Conservation (phyloP, 2,113 vertebrate species). For the Struthio camelus region DNA sequence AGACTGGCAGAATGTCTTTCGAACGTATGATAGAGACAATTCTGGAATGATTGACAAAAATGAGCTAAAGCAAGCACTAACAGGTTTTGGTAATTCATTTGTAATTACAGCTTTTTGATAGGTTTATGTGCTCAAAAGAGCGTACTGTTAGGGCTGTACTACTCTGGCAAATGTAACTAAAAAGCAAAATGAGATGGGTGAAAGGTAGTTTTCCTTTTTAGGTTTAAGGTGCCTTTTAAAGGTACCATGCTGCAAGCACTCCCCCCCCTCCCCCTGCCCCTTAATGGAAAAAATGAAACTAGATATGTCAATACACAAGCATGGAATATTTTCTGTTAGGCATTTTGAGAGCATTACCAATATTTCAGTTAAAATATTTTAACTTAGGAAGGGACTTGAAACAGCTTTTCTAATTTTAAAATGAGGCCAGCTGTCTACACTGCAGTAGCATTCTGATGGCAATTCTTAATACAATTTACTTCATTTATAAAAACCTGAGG, state of each 20-base stretch:
- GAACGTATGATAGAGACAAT: slow-evolving; percentile 96
- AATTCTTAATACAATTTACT: not conserved
- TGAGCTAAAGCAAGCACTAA: slow-evolving; percentile 95
- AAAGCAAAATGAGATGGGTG: not conserved
- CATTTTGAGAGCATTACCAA: accelerated
- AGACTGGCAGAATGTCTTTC: slow-evolving; percentile 99
- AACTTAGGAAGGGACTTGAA: not conserved
- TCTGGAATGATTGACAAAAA: slow-evolving; percentile 98
- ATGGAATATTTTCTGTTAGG: not conserved
- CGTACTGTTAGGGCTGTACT: not conserved
- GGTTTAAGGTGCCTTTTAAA: not conserved
- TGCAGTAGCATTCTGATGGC: not conserved
- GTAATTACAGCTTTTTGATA: slow-evolving; percentile 33
- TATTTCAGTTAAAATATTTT: not conserved
- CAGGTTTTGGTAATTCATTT: slow-evolving; percentile 93
- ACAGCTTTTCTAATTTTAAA: not conserved
- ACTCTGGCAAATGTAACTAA: not conserved
- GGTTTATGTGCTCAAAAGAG: not conserved
- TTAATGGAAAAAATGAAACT: not conserved
- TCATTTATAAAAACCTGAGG: not conserved
- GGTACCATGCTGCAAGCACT: not conserved
- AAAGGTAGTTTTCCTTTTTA: not conserved
- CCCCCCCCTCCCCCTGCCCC: too few relatives aligned
- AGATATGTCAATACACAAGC: too few relatives aligned
- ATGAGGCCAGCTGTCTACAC: not conserved